These are phyloP conservation scores for Herminia tarsipennalis DNA, from an alignment of 2,888 invertebrate species.

Conservation along the genomic window DNA sequence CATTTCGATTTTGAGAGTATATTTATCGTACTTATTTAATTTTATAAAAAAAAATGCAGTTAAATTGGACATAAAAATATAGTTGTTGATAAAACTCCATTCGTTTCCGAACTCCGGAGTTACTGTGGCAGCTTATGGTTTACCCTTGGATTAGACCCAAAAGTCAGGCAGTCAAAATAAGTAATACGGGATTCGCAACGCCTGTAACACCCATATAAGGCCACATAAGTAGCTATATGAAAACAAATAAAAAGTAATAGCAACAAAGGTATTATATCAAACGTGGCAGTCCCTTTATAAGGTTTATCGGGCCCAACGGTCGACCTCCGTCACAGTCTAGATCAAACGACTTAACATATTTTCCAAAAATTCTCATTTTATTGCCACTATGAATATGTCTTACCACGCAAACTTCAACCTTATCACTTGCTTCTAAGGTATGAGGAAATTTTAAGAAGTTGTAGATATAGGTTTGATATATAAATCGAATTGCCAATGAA, in stretches of 20 bases:
- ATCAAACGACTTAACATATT: slow-evolving; percentile 50
- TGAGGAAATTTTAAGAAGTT: background rate
- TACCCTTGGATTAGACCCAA: background rate
- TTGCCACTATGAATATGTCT: background rate
- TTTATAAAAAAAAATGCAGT: too few relatives aligned
- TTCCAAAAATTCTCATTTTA: slow-evolving; percentile 24
- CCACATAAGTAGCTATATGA: slow-evolving; percentile 21
- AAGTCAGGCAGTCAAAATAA: background rate
- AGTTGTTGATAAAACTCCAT: too few relatives aligned
- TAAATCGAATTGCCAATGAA: slow-evolving; percentile 45
- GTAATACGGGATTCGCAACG: background rate
- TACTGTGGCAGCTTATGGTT: too few relatives aligned
- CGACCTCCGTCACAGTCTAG: slow-evolving; percentile 47
- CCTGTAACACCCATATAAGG: slow-evolving; percentile 11
- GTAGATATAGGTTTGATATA: slow-evolving; percentile 16
- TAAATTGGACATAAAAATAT: too few relatives aligned
- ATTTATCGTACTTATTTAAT: too few relatives aligned
- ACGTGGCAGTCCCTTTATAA: slow-evolving; percentile 35
- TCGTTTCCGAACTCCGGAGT: too few relatives aligned
- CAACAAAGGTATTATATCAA: slow-evolving; percentile 42
- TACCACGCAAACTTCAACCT: slow-evolving; percentile 11
- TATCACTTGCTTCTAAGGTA: slow-evolving; percentile 2
- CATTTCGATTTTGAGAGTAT: too few relatives aligned
- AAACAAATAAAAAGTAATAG: slow-evolving; percentile 36
- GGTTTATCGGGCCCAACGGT: slow-evolving; percentile 42